Conservation (phyloP, 2,888 invertebrate genomes). For the Eumerus sabulonum region DNA sequence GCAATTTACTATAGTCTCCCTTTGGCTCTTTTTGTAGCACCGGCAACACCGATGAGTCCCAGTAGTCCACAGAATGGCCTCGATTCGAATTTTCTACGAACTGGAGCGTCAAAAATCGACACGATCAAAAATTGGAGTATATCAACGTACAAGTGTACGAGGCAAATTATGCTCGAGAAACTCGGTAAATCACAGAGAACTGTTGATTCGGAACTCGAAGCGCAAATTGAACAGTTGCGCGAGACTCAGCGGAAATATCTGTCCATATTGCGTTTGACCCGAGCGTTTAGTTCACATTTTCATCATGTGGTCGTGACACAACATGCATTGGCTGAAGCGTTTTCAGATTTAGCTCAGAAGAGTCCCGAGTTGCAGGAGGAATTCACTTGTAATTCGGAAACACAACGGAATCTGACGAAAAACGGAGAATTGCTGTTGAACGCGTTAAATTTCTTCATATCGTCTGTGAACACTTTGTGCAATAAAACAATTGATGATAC, state of each 20-base stretch:
- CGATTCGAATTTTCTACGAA: constrained; percentile 74
- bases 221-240: constrained; percentile 93
- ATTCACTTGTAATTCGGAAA: constrained; percentile 97
- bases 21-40: constrained; percentile 71
- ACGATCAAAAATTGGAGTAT: constrained; percentile 97
- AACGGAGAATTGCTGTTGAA: constrained; percentile 96
- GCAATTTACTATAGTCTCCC: constrained; percentile 3
- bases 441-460: constrained; percentile 97
- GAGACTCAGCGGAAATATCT: constrained; percentile 96
- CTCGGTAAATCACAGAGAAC: constrained; percentile 95
- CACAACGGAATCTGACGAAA: constrained; percentile 94
- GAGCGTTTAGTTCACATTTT: constrained; percentile 92
- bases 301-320: constrained; percentile 91
- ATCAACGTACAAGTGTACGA: constrained; percentile 98
- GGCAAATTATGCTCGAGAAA: constrained; percentile 97
- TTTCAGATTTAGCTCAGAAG: constrained; percentile 96
- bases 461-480: constrained; percentile 96
- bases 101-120: constrained; percentile 89
- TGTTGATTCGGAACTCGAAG: constrained; percentile 94
- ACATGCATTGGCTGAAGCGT: constrained; percentile 94
- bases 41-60: constrained; percentile 80
- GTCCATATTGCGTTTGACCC: constrained; percentile 90
- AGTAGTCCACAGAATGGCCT: constrained; percentile 74
- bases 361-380: constrained; percentile 97
- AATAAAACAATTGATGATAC: constrained; percentile 99